phyloP scores from a whole-genome alignment of 2,888 invertebrate species.

The Pimpla rufipes region DNA sequence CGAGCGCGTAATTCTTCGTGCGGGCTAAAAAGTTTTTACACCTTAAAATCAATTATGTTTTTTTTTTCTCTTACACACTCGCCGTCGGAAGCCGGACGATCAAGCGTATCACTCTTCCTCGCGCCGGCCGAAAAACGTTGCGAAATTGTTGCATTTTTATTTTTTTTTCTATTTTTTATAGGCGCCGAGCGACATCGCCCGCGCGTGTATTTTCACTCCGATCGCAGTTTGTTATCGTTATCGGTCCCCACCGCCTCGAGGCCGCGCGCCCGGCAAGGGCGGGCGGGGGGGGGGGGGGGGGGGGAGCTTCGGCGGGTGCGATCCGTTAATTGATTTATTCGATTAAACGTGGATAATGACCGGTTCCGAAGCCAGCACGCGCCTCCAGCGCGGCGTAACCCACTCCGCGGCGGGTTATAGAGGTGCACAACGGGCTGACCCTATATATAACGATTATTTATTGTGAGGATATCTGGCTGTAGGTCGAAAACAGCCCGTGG shows the following conservation, averaged over 20 bases:
- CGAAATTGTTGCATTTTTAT: not conserved
- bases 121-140: too few relatives aligned
- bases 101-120: too few relatives aligned
- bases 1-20: too few relatives aligned
- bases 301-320: slow-evolving; percentile 29
- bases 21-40: not conserved
- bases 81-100: too few relatives aligned
- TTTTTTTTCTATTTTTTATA: not conserved
- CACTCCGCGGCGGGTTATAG: slow-evolving; percentile 3
- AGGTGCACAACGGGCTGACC: slow-evolving; percentile 46
- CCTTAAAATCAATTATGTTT: not conserved
- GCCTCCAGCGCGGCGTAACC: slow-evolving; percentile 47
- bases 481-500: slow-evolving; percentile 24
- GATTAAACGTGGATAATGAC: slow-evolving; percentile 79
- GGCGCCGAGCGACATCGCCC: slow-evolving; percentile 1
- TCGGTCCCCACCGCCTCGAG: slow-evolving; percentile 48
- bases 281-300: slow-evolving; percentile 45
- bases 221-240: slow-evolving; percentile 69
- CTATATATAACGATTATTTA: slow-evolving; percentile 63
- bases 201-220: slow-evolving; percentile 53
- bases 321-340: slow-evolving; percentile 82
- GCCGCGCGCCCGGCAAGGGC: too few relatives aligned
- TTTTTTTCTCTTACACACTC: too few relatives aligned
- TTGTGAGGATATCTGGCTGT: slow-evolving; percentile 53
- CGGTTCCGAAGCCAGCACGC: slow-evolving; percentile 67